Evolutionary conservation across 2,113 vertebrate species (phyloP).

Genomic region (Haliaeetus leucogaster): DNA sequence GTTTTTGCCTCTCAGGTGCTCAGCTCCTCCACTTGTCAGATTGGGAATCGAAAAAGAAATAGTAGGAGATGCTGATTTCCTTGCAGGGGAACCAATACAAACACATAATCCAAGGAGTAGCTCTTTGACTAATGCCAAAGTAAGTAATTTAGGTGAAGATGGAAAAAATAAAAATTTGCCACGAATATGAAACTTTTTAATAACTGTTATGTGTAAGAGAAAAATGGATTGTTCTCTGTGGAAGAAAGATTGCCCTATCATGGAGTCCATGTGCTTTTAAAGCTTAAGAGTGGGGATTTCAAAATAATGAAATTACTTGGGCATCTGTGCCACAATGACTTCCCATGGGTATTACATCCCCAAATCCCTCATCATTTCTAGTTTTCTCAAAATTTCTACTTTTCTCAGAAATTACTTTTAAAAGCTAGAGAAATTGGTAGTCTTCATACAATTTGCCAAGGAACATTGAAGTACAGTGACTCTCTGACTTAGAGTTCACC

Average conservation of each 20-base stretch:
- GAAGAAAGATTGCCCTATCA: background rate
- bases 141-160: background rate
- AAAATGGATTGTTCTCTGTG: background rate
- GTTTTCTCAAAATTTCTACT: background rate
- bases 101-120: background rate
- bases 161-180: background rate
- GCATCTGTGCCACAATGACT: background rate
- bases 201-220: background rate
- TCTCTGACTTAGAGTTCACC: background rate
- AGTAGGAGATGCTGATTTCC: background rate
- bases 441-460: background rate
- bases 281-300: background rate
- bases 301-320: background rate
- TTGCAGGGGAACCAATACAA: background rate
- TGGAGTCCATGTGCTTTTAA: background rate
- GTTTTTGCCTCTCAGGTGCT: background rate
- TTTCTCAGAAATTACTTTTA: background rate
- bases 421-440: background rate
- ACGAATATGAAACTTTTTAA: background rate
- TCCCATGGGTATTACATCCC: background rate
- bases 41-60: background rate
- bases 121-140: background rate
- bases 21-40: fast-evolving
- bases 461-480: background rate
- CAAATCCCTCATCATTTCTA: background rate